Base-by-base conservation (phyloP, 2,888 invertebrate species). In the Stenurella melanura region DNA sequence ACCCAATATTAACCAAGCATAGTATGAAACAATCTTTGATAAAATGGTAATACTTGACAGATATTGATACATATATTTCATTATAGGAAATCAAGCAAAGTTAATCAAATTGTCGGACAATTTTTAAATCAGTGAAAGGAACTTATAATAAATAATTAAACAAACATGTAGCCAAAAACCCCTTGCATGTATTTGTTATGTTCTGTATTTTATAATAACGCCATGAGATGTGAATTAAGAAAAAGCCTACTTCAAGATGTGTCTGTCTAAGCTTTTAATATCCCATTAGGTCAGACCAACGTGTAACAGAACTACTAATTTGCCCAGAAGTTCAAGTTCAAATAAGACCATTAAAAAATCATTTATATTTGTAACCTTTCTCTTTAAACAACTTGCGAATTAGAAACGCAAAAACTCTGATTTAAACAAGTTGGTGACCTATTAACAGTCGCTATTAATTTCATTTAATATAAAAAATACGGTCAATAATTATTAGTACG, bases 371-470 rank as follows among this genome's bases (percentile, higher is more conserved):
- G 42, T 42, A 50, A 50, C 50, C 50, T 50, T 50, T 50, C 50
- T 50, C 50, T 50, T n/a, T 50, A 50, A 50, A 50, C n/a, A 50
- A 50, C 50, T 15, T 50, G 50, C n/a, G 15, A 50, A n/a, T 50
- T 50, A 50, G 50, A 50, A 50, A 50, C 50, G 50, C 15, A n/a
- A 50, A 50, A 50, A 50, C n/a, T 50, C 50, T 50, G 12, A 50
- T 50, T 50, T 50, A 50, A 50, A 50, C 50, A 50, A n/a, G 50
- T 17, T 50, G 50, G n/a, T 50, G 50, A 50, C 50, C 50, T 50
- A 50, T 50, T 50, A 50, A 50, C 15, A n/a, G 7, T 50, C 30
- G 7, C 30, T 42, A 42, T 42, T 50, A 15, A 50, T n/a, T 50
- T 50, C 50, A 50, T n/a, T 50, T 17, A n/a, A 50, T 50, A 50